Evolutionary conservation across 2,797 vertebrate species (phyloP).

Genomic region (Calcarius lapponicus): DNA sequence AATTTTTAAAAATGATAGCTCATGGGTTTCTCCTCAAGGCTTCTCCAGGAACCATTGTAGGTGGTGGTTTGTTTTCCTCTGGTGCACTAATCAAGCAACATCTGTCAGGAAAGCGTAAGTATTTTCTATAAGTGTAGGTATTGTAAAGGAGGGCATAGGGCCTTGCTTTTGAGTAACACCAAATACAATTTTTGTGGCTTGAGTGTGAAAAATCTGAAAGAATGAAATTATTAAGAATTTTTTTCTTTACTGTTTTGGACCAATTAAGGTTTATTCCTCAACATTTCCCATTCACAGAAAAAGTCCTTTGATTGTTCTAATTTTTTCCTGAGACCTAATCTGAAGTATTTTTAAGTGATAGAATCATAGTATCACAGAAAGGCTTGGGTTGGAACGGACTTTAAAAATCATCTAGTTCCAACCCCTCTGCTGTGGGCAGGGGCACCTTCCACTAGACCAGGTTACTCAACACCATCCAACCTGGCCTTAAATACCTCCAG

Average conservation of each 20-base stretch:
- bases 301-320: neutral
- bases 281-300: neutral
- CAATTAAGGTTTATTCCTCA: neutral
- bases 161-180: neutral
- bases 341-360: neutral
- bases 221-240: neutral
- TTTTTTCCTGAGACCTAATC: neutral
- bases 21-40: conserved; percentile 56
- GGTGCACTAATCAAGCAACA: conserved; percentile 62
- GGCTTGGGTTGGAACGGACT: neutral
- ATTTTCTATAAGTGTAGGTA: conserved; percentile 38
- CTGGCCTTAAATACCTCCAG: neutral
- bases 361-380: neutral
- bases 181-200: neutral
- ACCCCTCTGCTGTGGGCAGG: neutral
- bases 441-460: neutral
- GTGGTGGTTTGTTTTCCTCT: conserved; percentile 64
- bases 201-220: neutral
- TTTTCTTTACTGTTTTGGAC: neutral
- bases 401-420: neutral
- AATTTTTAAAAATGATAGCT: neutral
- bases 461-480: neutral
- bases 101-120: conserved; percentile 69
- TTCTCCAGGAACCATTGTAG: conserved; percentile 63
- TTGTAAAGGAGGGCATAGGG: neutral